Percentiles rank a stretch among this genome's conserved stretches.
These are phyloP conservation scores for Semicossyphus pulcher DNA, from an alignment of 2,113 vertebrate genomes.

Conservation along the genomic window DNA sequence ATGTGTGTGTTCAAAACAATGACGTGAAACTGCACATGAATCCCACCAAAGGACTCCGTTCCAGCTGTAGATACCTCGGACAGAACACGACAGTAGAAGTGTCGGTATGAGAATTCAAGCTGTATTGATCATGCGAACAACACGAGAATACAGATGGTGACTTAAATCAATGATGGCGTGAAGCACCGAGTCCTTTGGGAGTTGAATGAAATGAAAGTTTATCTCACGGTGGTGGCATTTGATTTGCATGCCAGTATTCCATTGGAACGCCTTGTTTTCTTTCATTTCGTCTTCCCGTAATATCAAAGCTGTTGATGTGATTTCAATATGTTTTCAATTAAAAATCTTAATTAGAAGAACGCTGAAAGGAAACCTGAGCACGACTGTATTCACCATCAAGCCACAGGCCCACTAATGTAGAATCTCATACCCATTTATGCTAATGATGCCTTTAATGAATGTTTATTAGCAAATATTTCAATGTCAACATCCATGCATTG, in stretches of 20 bases:
- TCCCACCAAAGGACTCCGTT: not conserved
- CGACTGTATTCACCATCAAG: not conserved
- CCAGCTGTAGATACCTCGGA: constrained; percentile 12
- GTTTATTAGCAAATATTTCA: constrained; percentile 45
- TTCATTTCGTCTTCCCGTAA: constrained; percentile 35
- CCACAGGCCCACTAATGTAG: not conserved
- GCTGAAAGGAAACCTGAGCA: constrained; percentile 6
- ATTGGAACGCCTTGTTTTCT: constrained; percentile 17
- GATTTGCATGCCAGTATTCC: constrained; percentile 37
- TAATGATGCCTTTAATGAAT: constrained; percentile 48
- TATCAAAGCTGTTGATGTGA: constrained; percentile 9
- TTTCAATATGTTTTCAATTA: constrained; percentile 26
- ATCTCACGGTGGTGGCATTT: constrained; percentile 39
- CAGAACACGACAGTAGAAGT: constrained; percentile 8
- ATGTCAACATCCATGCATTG: constrained; percentile 25
- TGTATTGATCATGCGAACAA: constrained; percentile 48
- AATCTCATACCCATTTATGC: not conserved
- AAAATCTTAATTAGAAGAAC: constrained; percentile 18
- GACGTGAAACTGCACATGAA: not conserved
- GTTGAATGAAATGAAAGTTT: constrained; percentile 57
- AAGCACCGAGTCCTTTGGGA: constrained; percentile 25
- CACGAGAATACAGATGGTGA: constrained; percentile 19
- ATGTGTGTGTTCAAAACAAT: constrained; percentile 35
- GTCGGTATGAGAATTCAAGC: constrained; percentile 45
- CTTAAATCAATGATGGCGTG: constrained; percentile 56